A percentile compares a stretch with the other conserved stretches of the same genome.
Evolutionary conservation across 35 echinoderm and acorn worm genomes (phyloP).

Genomic region (Anneissia japonica): DNA sequence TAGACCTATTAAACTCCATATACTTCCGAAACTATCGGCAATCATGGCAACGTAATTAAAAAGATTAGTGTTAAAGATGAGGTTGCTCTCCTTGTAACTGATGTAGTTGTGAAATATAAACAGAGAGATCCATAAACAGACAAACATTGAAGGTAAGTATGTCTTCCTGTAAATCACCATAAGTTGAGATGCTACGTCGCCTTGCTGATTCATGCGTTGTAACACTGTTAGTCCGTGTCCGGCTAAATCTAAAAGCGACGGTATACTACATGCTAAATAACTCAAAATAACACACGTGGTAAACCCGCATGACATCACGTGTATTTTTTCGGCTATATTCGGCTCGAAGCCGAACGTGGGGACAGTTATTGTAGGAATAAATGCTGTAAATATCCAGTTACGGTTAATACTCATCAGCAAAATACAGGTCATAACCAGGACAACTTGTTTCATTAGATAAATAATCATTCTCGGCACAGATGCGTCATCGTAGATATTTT

Average conservation of each 20-base stretch:
- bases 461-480: conserved; percentile 29
- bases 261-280: conserved; percentile 50
- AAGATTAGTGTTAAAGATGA: conserved; percentile 43
- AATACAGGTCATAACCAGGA: conserved; percentile 51
- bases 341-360: conserved; percentile 13
- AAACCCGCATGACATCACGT: conserved; percentile 44
- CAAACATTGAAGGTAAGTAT: conserved; percentile 69
- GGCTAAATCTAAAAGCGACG: conserved; percentile 44
- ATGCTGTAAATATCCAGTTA: conserved; percentile 57
- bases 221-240: conserved; percentile 56
- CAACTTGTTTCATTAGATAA: conserved; percentile 34
- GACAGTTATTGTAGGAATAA: conserved; percentile 46
- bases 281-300: conserved; percentile 33
- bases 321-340: conserved; percentile 19
- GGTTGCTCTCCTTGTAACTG: conserved; percentile 16
- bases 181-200: conserved; percentile 64
- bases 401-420: conserved; percentile 48
- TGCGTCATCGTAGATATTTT: too few relatives aligned
- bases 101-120: conserved; percentile 74
- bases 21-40: conserved; percentile 81
- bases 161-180: conserved; percentile 69
- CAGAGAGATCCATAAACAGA: conserved; percentile 56
- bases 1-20: conserved; percentile 87
- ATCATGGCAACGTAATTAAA: conserved; percentile 54
- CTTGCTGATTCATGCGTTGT: conserved; percentile 62